phyloP scores from a whole-genome alignment of 2,888 invertebrate species.

The Perdita meconis region DNA sequence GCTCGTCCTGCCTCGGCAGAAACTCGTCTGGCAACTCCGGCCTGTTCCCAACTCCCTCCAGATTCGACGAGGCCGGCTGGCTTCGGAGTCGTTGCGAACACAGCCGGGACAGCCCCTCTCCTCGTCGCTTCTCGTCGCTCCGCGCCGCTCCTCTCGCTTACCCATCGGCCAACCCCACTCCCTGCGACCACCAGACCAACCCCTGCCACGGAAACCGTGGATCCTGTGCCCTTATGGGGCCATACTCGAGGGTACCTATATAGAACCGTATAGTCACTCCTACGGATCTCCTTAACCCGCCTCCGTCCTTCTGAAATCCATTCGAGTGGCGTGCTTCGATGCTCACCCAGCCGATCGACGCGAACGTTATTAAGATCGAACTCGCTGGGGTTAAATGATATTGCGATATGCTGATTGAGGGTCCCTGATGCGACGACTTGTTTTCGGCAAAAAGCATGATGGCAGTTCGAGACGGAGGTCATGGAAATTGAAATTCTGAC shows the following conservation, averaged over 20 bases:
- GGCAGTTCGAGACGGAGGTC: neutral
- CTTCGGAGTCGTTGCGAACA: conserved; percentile 64
- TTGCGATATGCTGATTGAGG: conserved; percentile 34
- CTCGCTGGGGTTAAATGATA: conserved; percentile 33
- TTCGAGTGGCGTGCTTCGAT: conserved; percentile 58
- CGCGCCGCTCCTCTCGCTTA: conserved; percentile 46
- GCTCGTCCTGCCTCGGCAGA: conserved; percentile 78
- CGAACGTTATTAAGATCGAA: conserved; percentile 47
- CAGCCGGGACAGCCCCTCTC: conserved; percentile 62
- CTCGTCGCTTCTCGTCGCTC: conserved; percentile 48
- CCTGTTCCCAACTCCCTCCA: conserved; percentile 74
- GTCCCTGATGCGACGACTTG: neutral
- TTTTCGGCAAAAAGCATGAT: neutral
- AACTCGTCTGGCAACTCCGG: conserved; percentile 82
- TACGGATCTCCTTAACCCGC: conserved; percentile 81
- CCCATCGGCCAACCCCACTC: conserved; percentile 73
- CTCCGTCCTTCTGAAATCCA: conserved; percentile 71
- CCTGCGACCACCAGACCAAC: conserved; percentile 78
- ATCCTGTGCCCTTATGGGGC: conserved; percentile 76
- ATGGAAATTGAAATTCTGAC: too few relatives aligned
- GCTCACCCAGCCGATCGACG: conserved; percentile 28
- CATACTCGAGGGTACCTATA: conserved; percentile 73
- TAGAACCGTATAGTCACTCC: conserved; percentile 80
- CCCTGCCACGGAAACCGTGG: conserved; percentile 78
- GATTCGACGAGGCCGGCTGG: conserved; percentile 66